These are phyloP conservation scores for Conus betulinus DNA, from an alignment of 1,140 invertebrate species.

Conservation along the genomic window DNA sequence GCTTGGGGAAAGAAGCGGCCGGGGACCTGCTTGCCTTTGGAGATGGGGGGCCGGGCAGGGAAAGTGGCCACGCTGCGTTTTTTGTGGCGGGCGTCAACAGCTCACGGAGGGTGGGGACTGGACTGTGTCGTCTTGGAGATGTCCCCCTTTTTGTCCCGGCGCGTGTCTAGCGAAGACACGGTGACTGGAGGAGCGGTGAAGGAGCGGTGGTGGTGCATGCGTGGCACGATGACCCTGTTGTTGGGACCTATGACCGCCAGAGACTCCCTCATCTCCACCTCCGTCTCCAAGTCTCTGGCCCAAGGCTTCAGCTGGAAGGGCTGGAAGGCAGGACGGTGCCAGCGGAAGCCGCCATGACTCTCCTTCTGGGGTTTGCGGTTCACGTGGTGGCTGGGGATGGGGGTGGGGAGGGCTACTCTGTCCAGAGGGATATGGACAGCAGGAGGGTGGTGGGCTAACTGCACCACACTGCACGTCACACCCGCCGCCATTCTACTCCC, in stretches of 20 bases:
- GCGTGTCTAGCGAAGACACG: background rate
- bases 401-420: background rate
- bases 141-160: background rate
- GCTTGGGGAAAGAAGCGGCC: constrained; percentile 41
- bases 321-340: constrained; percentile 37
- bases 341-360: constrained; percentile 27
- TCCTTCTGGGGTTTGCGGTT: background rate
- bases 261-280: constrained; percentile 23
- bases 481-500: background rate
- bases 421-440: background rate
- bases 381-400: constrained; percentile 15
- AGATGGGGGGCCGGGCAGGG: constrained; percentile 32
- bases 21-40: constrained; percentile 31
- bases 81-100: background rate
- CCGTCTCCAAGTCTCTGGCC: constrained; percentile 25
- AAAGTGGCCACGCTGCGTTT: constrained; percentile 29
- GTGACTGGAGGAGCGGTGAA: constrained; percentile 19
- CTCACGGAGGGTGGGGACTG: background rate
- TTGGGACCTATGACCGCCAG: constrained; percentile 28
- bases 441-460: constrained; percentile 7
- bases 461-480: constrained; percentile 15
- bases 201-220: background rate
- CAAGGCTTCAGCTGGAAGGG: constrained; percentile 38
- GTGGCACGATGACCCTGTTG: background rate
- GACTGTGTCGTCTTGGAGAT: constrained; percentile 21